phyloP scores from a whole-genome alignment of 2,113 vertebrate species.

The Phaetusa simplex region DNA sequence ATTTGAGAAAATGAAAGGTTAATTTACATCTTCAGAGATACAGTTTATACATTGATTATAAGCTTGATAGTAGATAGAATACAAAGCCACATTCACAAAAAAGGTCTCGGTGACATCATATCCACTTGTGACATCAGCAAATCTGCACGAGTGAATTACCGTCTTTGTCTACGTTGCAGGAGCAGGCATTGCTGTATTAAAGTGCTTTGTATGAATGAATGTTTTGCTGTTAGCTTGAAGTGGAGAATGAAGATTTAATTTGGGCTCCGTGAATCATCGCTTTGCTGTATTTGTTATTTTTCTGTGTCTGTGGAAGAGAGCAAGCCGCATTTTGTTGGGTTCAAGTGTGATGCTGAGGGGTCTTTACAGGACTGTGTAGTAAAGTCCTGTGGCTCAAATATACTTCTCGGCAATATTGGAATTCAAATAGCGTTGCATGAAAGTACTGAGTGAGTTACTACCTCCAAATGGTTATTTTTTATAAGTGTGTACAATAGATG shows the following conservation, averaged over 20 bases:
- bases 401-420: not conserved
- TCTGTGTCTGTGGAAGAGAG: not conserved
- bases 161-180: constrained; percentile 67
- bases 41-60: not conserved
- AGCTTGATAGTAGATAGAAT: not conserved
- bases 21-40: constrained; percentile 17
- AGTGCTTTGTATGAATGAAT: constrained; percentile 11
- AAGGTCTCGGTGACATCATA: constrained; percentile 52
- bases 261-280: not conserved
- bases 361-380: not conserved
- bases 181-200: not conserved
- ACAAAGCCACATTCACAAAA: constrained; percentile 69
- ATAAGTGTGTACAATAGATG: not conserved
- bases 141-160: constrained; percentile 60
- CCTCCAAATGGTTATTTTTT: not conserved
- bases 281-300: not conserved
- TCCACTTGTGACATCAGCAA: constrained; percentile 53
- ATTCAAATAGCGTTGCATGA: not conserved
- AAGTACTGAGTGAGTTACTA: not conserved
- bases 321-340: not conserved
- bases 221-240: not conserved
- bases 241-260: not conserved
- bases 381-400: not conserved
- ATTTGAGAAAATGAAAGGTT: constrained; percentile 24
- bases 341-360: not conserved